Evolutionary conservation across 2,888 invertebrate genomes (phyloP), one percentile per base, ranked within the genome.

Genomic region (Eupithecia subfuscata): DNA sequence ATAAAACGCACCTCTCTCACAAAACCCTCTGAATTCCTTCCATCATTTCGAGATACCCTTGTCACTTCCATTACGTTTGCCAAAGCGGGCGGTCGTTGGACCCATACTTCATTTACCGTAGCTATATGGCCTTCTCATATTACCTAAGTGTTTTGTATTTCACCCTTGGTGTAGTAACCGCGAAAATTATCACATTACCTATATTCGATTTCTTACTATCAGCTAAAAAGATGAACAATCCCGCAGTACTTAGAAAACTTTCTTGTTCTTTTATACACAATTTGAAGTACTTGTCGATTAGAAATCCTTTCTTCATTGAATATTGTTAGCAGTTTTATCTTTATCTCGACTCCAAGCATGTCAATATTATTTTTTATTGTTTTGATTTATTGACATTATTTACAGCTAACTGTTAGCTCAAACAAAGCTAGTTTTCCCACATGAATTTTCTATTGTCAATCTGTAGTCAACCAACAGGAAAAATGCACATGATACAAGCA

Each of bases 1-100:
- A 90, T 93, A 93, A 93, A 93, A 90, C 88, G 87, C 87, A 89
- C 87, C 87, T 89, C 88, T 88, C 83, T 83, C 83, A 81, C 85
- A 83, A 45, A 88, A 88, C 90, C 90, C 88, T 90, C 83, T 84
- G 87, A 90, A 92, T 92, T 93, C 90, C 91, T 91, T 90, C 89
- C 86, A 92, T 92, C 92, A 92, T 93, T 92, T 90, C 86, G 87
- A 87, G 89, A 85, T 90, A 92, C 93, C 94, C 94, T 94, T 93
- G 93, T 94, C 93, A 92, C 90, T 92, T 90, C 91, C 91, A 92
- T 94, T 94, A 93, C 91, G 88, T 87, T 88, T 87, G 87, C 87
- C 85, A 85, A 85, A 88, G 87, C 86, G 88, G 83, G 84, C 86
- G 88, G 86, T 87, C 89, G 88, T 89, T 88, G 86, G 88, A 86